Percentiles rank a stretch among this genome's conserved stretches.
phyloP scores from a whole-genome alignment of 2,797 vertebrate species.

The Peromyscus eremicus region DNA sequence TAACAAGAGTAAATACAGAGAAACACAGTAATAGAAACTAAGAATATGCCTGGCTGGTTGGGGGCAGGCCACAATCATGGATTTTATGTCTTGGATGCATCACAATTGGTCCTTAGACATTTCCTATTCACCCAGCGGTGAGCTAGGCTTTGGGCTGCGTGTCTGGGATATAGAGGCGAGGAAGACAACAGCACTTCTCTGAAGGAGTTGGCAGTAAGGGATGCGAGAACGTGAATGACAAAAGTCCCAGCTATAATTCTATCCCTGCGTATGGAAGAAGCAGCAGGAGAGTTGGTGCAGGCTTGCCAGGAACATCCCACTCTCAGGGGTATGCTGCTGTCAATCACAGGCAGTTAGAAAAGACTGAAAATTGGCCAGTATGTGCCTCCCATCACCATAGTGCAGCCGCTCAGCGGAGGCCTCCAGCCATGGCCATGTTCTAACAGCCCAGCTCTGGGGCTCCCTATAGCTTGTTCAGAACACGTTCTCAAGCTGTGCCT shows the following conservation, averaged over 20 bases:
- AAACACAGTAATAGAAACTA: slow-evolving; percentile 64
- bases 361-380: neutral
- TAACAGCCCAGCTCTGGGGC: neutral
- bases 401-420: neutral
- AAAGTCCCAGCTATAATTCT: neutral
- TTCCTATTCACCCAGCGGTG: neutral
- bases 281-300: neutral
- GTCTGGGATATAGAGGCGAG: neutral
- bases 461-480: neutral
- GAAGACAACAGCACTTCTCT: neutral
- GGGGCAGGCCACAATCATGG: slow-evolving; percentile 3
- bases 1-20: slow-evolving; percentile 61
- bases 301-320: neutral
- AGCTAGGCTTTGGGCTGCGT: neutral
- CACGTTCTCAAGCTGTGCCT: neutral
- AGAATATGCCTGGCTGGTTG: slow-evolving; percentile 8
- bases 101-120: neutral
- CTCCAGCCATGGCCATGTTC: neutral
- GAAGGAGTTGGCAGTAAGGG: neutral
- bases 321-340: neutral
- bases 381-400: neutral
- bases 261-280: neutral
- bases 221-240: neutral
- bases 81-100: slow-evolving; percentile 9
- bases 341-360: neutral